Conservation (phyloP, 2,113 vertebrate species). For the Copsychus sechellarum region DNA sequence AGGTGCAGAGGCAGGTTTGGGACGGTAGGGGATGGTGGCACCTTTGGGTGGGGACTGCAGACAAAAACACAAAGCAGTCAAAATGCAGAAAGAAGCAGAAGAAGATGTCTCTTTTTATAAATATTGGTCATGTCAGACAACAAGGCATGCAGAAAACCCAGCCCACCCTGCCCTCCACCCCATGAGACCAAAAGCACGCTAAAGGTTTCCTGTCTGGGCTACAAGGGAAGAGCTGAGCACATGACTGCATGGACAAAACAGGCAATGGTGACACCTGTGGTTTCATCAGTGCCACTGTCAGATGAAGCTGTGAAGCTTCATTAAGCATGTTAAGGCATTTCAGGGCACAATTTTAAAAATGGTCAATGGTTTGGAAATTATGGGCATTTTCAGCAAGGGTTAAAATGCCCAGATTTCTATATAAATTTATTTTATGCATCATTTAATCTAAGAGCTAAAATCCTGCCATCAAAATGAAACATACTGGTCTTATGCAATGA, state of each 20-base stretch:
- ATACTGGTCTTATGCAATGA: neutral
- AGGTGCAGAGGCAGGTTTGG: constrained; percentile 83
- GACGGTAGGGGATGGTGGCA: constrained; percentile 91
- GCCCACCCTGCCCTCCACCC: neutral
- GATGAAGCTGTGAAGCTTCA: neutral
- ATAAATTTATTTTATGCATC: neutral
- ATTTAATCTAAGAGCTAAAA: neutral
- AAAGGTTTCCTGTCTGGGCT: neutral
- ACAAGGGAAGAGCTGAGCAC: neutral
- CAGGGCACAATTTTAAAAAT: neutral
- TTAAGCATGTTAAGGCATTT: neutral
- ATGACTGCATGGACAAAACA: fast-evolving
- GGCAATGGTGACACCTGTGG: neutral
- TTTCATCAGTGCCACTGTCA: neutral
- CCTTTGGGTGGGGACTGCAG: constrained; percentile 91
- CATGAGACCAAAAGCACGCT: neutral
- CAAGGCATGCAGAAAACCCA: neutral
- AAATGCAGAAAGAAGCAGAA: constrained; percentile 24
- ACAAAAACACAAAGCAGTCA: constrained; percentile 56
- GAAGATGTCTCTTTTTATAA: neutral
- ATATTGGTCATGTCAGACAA: neutral
- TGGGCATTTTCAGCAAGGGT: neutral
- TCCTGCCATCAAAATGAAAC: neutral
- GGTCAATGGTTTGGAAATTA: neutral
- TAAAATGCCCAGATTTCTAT: neutral